Evolutionary conservation across 2,888 invertebrate genomes (phyloP).

Genomic region (Lasioglossum villosulum): DNA sequence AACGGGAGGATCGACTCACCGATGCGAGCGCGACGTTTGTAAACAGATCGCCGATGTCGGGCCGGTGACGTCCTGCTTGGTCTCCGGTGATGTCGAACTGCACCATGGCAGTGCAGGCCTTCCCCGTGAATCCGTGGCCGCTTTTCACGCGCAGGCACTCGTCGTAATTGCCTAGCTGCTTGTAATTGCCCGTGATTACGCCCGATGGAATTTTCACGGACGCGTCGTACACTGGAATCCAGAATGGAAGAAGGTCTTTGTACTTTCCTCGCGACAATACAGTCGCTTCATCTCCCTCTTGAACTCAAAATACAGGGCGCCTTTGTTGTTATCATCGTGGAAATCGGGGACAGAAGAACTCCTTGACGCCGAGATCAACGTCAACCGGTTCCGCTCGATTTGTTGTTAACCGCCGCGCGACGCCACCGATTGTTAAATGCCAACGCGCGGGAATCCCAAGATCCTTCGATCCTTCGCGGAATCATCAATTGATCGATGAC

Average conservation of each 20-base stretch:
- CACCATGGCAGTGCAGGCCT: constrained; percentile 89
- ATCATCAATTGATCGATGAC: neutral
- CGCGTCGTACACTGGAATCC: constrained; percentile 90
- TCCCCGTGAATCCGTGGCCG: constrained; percentile 85
- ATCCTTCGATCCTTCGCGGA: neutral
- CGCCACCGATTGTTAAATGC: constrained; percentile 5
- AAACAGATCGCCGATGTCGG: constrained; percentile 75
- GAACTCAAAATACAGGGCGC: neutral
- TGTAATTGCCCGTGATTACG: constrained; percentile 89
- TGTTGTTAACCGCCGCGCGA: neutral
- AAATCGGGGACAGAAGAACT: constrained; percentile 14
- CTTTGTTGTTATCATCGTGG: neutral
- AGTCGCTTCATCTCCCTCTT: neutral
- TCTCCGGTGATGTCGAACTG: constrained; percentile 77
- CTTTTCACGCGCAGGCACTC: constrained; percentile 87
- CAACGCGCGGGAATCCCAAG: neutral
- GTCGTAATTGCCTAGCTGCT: constrained; percentile 91
- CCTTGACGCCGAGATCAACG: neutral
- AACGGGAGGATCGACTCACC: constrained; percentile 64
- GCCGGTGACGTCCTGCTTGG: constrained; percentile 31
- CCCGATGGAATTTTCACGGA: constrained; percentile 90
- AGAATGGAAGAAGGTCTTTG: constrained; percentile 32
- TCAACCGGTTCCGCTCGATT: constrained; percentile 15
- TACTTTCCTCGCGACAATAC: constrained; percentile 12
- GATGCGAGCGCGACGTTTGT: constrained; percentile 73